Conservation (phyloP, 2,797 vertebrate genomes). For the Hybognathus amarus region DNA sequence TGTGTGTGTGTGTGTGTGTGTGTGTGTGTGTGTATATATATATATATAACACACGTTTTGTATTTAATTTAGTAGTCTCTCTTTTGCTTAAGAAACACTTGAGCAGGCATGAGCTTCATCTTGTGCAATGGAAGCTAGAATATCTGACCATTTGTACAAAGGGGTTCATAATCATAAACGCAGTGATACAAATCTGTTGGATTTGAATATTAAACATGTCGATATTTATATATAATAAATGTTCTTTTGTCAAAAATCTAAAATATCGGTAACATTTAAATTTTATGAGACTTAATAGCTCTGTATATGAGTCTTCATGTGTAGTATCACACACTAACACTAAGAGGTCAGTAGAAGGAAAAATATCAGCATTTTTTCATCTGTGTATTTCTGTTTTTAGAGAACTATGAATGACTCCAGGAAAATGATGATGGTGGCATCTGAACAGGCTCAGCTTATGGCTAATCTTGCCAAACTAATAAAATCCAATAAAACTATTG, state of each 20-base stretch:
- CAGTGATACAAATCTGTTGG: background rate
- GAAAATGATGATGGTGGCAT: constrained; percentile 70
- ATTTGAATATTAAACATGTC: background rate
- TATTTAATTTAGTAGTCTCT: too few relatives aligned
- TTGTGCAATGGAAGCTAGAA: too few relatives aligned
- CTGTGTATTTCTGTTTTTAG: constrained; percentile 56
- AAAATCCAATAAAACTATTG: constrained; percentile 75
- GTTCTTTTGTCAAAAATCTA: background rate
- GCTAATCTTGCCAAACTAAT: constrained; percentile 75
- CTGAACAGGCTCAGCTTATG: constrained; percentile 78
- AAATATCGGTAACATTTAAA: background rate
- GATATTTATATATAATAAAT: background rate
- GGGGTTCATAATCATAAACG: too few relatives aligned
- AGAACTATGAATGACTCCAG: constrained; percentile 72
- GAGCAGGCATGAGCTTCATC: too few relatives aligned
- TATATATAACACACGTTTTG: too few relatives aligned
- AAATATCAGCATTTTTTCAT: background rate
- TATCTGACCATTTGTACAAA: too few relatives aligned
- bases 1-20: too few relatives aligned
- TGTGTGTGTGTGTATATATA: too few relatives aligned
- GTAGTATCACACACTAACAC: constrained; percentile 53
- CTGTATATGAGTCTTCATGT: background rate
- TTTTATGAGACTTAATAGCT: background rate
- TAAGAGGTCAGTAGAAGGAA: constrained; percentile 61
- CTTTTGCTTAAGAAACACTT: too few relatives aligned